Evolutionary conservation across 2,113 vertebrate genomes (phyloP), one percentile per base, ranked within the genome.

Genomic region (Choloepus hoffmanni): DNA sequence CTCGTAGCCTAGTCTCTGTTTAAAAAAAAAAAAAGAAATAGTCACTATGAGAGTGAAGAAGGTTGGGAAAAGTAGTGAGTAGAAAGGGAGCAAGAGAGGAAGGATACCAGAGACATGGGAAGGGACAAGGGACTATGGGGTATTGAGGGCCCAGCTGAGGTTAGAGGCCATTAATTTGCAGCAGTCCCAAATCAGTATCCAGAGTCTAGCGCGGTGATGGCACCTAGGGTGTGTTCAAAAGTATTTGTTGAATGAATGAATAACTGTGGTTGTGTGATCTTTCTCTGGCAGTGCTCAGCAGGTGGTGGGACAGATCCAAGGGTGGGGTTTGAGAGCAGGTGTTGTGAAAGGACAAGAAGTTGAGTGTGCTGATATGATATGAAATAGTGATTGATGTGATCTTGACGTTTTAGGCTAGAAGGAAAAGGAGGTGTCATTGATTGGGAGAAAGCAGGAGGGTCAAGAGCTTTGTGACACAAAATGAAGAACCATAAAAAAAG

Each of bases 381-480:
- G 40, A 95, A 67, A 85, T 36, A 40, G 23, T 55, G 74, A 9
- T 62, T 73, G 82, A 77, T 81, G 45, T 30, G 30, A 90, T 81
- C 87, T 67, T 73, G 21, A 94, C 43, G 21, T 33, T 60, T 58
- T 78, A 16, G 28, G 14, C 26, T 87, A 63, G 68, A 73, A 95
- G 89, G 78, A 95, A 87, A 50, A 87, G 24, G 50, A 94, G 90
- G 53, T 91, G 28, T 76, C 33, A 74, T 28, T 7, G 48, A 79
- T 48, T 70, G 33, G 43, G 67, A 89, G 62, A 28, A 92, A 88
- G 68, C 30, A 43, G 16, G 91, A 85, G 26, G 55, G 55, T 33
- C 28, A 50, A 85, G 48, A 89, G n/a, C 50, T 92, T 90, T 65
- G 58, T 77, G 86, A 83, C 33, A 76, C 65, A 84, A 89, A 30